phyloP scores from a whole-genome alignment of 2,888 invertebrate genomes.

The Melieria crassipennis region DNA sequence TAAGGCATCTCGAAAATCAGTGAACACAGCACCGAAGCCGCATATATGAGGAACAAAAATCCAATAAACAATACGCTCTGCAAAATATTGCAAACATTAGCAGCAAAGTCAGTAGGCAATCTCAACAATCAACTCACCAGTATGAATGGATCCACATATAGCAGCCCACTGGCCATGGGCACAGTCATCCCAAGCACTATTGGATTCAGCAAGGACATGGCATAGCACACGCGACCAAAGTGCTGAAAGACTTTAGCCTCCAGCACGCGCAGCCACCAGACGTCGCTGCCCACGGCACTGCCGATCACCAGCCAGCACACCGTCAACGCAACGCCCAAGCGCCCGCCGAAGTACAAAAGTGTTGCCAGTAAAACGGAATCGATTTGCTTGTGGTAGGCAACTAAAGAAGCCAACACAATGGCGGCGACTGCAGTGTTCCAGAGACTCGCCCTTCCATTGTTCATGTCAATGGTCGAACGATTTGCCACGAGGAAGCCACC shows the following conservation, averaged over 20 bases:
- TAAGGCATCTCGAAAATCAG: slow-evolving; percentile 59
- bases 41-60: slow-evolving; percentile 55
- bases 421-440: too few species aligned
- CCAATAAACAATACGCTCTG: slow-evolving; percentile 44
- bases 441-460: too few species aligned
- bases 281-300: slow-evolving; percentile 67
- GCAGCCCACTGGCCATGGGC: slow-evolving; percentile 56
- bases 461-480: slow-evolving; percentile 39
- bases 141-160: slow-evolving; percentile 58
- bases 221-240: slow-evolving; percentile 69
- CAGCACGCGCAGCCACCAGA: slow-evolving; percentile 59
- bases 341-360: neutral
- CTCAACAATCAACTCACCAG: slow-evolving; percentile 48
- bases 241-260: slow-evolving; percentile 60
- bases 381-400: neutral
- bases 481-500: slow-evolving; percentile 64
- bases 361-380: neutral
- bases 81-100: neutral
- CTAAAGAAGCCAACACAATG: too few species aligned
- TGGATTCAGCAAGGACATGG: slow-evolving; percentile 70
- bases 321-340: slow-evolving; percentile 56
- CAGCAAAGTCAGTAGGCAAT: neutral
- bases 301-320: slow-evolving; percentile 69
- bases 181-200: slow-evolving; percentile 66
- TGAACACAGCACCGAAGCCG: slow-evolving; percentile 56